Base-by-base conservation (phyloP, 2,797 vertebrate species). In the Gambusia yucatana region DNA sequence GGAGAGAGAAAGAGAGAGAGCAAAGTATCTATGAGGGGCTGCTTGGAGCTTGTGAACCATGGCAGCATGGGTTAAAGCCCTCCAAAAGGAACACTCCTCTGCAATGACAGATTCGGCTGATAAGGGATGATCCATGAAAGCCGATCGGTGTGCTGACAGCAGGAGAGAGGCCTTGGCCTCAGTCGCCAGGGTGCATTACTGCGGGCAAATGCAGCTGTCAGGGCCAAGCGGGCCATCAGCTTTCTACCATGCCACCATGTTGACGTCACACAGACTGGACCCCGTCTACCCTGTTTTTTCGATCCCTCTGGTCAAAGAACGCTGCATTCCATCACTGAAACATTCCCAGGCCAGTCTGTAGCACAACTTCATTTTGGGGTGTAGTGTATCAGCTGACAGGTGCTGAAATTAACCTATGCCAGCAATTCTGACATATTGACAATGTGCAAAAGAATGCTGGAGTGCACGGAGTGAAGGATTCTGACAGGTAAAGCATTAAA, bases 31-130 rank as follows among this genome's bases (percentile, higher is more conserved):
- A 84, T 88, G 86, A 91, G 86, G 43, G 85, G 83, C 82, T 88
- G 84, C 86, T 93, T 91, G 89, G 91, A 92, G 85, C 46, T 70
- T 92, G 88, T 76, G 83, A 88, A 91, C 92, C 93, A 73, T 91
- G 82, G 92, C 93, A 89, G 82, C 76, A 55, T 30, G 88, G 91
- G 94, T 94, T 93, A 94, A 95, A 94, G 91, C 91, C 90, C 91
- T 91, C 91, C 87, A 88, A 87, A 85, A 87, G 80, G 71, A 90
- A 79, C 92, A 88, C 91, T 94, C 87, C 91, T 91, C 91, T 79
- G 94, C 91, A 96, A 93, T 95, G 94, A 96, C 95, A 95, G 93
- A 95, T 95, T 95, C 88, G 86, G 86, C 74, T 91, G 95, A 94
- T 95, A 96, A 90, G 89, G 93, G 92, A 91, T 95, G 91, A 92